Evolutionary conservation across 2,888 invertebrate genomes (phyloP), one percentile per base, ranked within the genome.

Genomic region (Hecatera dysodea): DNA sequence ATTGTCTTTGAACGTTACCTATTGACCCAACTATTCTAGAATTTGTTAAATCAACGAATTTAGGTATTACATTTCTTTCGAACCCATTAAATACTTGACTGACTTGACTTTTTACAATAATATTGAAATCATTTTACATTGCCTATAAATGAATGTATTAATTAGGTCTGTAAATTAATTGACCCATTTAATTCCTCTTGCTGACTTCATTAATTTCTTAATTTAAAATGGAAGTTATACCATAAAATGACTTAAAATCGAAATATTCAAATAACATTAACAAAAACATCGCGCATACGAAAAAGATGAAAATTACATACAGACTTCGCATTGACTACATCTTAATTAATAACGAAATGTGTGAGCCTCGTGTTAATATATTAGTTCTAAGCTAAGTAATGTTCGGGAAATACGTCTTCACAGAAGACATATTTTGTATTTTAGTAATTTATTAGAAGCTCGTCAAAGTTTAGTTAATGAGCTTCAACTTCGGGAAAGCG

Each of bases 361-460:
- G 73, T 76, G 82, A 90, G 90, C 90, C 89, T 90, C 93, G 82
- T 83, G 90, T 93, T 93, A 93, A 90, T 90, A 86, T 78, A 87
- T 88, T 86, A 90, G 84, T 79, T 76, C 50, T 70, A 80, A 80
- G 74, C 75, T 85, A 78, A 62, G 72, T 68, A 78, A 75, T 71
- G 65, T 75, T 72, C 65, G 83, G 83, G 84, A 80, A 76, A 79
- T 78, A 88, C 60, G 61, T 88, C 90, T 91, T 92, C 91, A 92
- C 88, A 89, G 90, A 93, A 92, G 91, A 91, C 81, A 87, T 85
- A 77, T 76, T 84, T 88, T 86, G 80, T 78, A 70, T 88, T 82
- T 86, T 88, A 84, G 84, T 89, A 53, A 77, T 68, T 75, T 68
- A 78, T 78, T 78, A 81, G 53, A 81, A 83, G 86, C 78, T 82